Conservation (phyloP, 2,888 invertebrate genomes). For the Smittia aterrima region DNA sequence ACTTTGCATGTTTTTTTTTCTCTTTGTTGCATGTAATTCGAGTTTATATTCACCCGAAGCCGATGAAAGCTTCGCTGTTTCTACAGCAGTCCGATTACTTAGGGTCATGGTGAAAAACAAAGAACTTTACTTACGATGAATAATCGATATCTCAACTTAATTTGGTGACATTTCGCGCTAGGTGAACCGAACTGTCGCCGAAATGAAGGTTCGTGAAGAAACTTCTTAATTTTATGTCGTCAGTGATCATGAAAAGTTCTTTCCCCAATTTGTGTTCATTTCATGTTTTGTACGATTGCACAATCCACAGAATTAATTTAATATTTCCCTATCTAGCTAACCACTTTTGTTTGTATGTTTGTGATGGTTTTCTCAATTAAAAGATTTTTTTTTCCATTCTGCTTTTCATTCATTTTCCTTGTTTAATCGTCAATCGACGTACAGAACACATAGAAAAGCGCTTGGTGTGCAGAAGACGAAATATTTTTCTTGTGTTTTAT, state of each 20-base stretch:
- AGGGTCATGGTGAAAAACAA: too few species aligned
- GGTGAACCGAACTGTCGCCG: neutral
- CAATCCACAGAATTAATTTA: constrained; percentile 21
- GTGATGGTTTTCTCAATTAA: neutral
- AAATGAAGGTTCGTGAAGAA: neutral
- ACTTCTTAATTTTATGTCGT: neutral
- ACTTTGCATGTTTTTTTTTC: constrained; percentile 22
- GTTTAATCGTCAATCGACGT: neutral
- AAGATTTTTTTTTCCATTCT: neutral
- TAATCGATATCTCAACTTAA: neutral
- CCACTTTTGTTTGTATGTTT: constrained; percentile 12
- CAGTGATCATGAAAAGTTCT: neutral
- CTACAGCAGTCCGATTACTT: neutral
- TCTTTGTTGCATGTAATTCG: neutral
- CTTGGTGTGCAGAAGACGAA: too few species aligned
- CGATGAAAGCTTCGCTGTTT: too few species aligned
- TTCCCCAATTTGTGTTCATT: neutral
- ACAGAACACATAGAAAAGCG: too few species aligned
- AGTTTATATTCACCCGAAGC: neutral
- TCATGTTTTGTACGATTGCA: constrained; percentile 13
- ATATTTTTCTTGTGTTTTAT: neutral
- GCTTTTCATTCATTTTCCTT: neutral
- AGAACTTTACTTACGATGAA: neutral
- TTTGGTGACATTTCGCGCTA: neutral
- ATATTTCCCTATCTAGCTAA: constrained; percentile 24